Evolutionary conservation across 1,140 invertebrate genomes (phyloP).

Genomic region (Capitella teleta): DNA sequence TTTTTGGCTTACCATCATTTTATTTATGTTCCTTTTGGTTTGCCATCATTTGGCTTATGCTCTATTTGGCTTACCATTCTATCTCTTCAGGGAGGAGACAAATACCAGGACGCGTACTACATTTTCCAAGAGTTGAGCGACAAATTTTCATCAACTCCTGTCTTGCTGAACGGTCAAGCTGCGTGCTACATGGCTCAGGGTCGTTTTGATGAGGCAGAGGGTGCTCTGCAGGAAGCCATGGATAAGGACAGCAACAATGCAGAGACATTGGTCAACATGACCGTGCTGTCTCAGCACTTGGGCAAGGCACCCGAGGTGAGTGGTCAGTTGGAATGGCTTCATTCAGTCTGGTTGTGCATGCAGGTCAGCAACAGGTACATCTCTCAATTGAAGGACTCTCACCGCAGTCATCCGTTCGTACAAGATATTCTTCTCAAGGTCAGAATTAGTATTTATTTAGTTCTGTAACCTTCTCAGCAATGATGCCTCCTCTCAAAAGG

Average conservation of each 20-base stretch:
- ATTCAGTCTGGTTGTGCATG: slow-evolving; percentile 20
- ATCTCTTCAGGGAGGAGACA: slow-evolving; percentile 90
- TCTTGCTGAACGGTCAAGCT: slow-evolving; percentile 84
- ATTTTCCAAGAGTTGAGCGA: slow-evolving; percentile 95
- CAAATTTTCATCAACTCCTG: slow-evolving; percentile 67
- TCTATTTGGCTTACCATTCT: too few relatives aligned
- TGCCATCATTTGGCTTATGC: too few relatives aligned
- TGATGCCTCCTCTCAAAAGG: background rate
- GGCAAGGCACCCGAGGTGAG: slow-evolving; percentile 75
- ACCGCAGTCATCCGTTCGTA: slow-evolving; percentile 66
- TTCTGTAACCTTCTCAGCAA: too few relatives aligned
- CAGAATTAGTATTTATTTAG: too few relatives aligned
- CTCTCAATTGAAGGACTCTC: slow-evolving; percentile 73
- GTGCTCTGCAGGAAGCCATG: slow-evolving; percentile 75
- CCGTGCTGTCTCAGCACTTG: slow-evolving; percentile 73
- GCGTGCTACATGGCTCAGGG: slow-evolving; percentile 70
- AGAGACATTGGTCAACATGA: slow-evolving; percentile 84
- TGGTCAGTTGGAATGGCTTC: background rate
- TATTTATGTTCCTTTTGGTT: too few relatives aligned
- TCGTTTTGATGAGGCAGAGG: slow-evolving; percentile 91
- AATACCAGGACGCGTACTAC: slow-evolving; percentile 94
- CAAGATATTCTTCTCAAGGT: slow-evolving; percentile 39
- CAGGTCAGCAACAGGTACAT: slow-evolving; percentile 59
- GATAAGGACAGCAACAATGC: slow-evolving; percentile 89
- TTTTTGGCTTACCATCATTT: too few relatives aligned